phyloP scores from a whole-genome alignment of 64 coral and sea anemone species.

The Anthopleura sola region DNA sequence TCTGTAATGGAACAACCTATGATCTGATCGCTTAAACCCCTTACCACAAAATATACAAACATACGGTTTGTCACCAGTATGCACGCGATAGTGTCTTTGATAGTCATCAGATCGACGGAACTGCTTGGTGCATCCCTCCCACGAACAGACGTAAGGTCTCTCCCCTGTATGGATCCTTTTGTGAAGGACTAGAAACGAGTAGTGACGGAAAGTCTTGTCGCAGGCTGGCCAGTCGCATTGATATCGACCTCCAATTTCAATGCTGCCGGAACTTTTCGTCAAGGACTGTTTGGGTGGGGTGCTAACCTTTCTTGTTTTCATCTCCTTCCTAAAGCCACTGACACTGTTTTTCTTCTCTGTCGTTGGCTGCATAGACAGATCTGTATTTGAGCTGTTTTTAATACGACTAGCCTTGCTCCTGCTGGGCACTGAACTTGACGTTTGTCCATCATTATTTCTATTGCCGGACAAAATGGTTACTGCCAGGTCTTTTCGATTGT shows the following conservation, averaged over 20 bases:
- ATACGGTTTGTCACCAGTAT: slow-evolving; percentile 10
- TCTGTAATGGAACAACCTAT: slow-evolving; percentile 20
- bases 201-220: not conserved
- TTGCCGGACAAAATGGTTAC: not conserved
- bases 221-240: slow-evolving; percentile 20
- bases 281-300: not conserved
- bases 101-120: slow-evolving; percentile 28
- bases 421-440: not conserved
- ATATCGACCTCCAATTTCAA: not conserved
- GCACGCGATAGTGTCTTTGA: slow-evolving; percentile 13
- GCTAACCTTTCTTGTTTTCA: not conserved
- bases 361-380: not conserved
- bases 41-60: not conserved
- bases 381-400: not conserved
- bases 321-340: too few species aligned
- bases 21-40: slow-evolving; percentile 18
- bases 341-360: not conserved
- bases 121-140: slow-evolving; percentile 10
- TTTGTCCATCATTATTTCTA: not conserved
- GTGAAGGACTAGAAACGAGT: slow-evolving; percentile 22
- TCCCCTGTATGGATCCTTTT: slow-evolving; percentile 16
- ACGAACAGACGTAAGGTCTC: not conserved
- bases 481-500: not conserved
- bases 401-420: not conserved
- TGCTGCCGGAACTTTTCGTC: not conserved